Conservation (phyloP, 2,797 vertebrate genomes). For the Sebastes kiyomatsui region DNA sequence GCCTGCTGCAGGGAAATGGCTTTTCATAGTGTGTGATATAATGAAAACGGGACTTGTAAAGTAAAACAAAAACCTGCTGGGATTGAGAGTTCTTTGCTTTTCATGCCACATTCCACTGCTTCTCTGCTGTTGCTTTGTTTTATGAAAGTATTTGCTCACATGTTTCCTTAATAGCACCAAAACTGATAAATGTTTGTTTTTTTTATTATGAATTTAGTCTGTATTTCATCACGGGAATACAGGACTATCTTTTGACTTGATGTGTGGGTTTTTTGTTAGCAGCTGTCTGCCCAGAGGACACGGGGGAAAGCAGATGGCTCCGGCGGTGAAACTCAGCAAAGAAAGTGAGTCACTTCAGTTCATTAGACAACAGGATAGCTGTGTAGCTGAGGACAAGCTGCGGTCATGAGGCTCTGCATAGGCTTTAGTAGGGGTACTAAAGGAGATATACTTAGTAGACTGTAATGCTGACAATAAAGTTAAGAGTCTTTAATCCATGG, state of each 20-base stretch:
- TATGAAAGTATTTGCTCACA: background rate
- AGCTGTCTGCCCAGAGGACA: conserved; percentile 83
- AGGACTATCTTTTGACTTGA: background rate
- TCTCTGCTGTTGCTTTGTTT: conserved; percentile 33
- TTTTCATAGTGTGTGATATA: background rate
- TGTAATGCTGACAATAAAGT: background rate
- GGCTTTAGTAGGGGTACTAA: background rate
- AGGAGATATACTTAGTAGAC: background rate
- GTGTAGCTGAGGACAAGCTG: conserved; percentile 4
- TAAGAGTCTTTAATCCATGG: background rate
- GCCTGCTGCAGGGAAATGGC: background rate
- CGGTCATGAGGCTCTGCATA: background rate
- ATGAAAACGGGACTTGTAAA: background rate
- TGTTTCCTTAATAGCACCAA: conserved; percentile 2
- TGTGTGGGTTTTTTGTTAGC: conserved; percentile 69
- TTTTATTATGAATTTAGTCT: background rate
- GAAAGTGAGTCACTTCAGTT: conserved; percentile 62
- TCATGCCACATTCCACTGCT: conserved; percentile 22
- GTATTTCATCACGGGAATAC: background rate
- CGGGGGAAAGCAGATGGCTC: conserved; percentile 76
- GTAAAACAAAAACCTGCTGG: background rate
- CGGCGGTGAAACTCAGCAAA: conserved; percentile 79
- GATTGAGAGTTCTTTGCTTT: background rate
- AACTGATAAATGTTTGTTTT: background rate
- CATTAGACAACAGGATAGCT: conserved; percentile 10